Conservation (phyloP, 2,797 vertebrate genomes). For the Telmatherina bonti region DNA sequence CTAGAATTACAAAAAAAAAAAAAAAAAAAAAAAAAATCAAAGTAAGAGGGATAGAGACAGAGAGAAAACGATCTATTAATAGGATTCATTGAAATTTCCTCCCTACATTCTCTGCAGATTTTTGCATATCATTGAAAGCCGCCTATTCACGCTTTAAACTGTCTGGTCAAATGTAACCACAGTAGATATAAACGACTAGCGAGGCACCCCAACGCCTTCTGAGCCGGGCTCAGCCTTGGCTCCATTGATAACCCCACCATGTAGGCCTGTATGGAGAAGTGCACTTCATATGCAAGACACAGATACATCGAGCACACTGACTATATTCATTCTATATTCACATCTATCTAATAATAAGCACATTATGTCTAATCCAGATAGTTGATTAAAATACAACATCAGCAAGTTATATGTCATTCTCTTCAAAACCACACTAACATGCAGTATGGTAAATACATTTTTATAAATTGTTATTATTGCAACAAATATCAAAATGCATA, state of each 20-base stretch:
- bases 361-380: slow-evolving; percentile 18
- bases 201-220: slow-evolving; percentile 50
- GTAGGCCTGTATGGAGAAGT: slow-evolving; percentile 55
- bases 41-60: slow-evolving; percentile 4
- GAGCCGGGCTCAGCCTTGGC: slow-evolving; percentile 51
- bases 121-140: slow-evolving; percentile 41
- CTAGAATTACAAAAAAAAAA: too few species aligned
- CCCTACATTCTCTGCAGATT: slow-evolving; percentile 23
- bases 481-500: slow-evolving; percentile 7
- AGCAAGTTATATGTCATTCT: slow-evolving; percentile 38
- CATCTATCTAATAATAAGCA: slow-evolving; percentile 7
- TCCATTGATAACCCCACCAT: slow-evolving; percentile 68
- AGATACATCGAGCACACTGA: slow-evolving; percentile 17
- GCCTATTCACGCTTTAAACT: slow-evolving; percentile 20
- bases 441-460: background rate
- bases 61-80: slow-evolving; percentile 41
- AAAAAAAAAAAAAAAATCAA: too few species aligned
- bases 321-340: slow-evolving; percentile 6
- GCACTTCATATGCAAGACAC: slow-evolving; percentile 34
- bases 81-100: slow-evolving; percentile 39
- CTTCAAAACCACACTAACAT: slow-evolving; percentile 12
- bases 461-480: slow-evolving; percentile 26
- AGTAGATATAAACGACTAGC: slow-evolving; percentile 39
- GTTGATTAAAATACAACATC: slow-evolving; percentile 31
- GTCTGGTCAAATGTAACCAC: slow-evolving; percentile 38